Evolutionary conservation across 2,797 vertebrate species (phyloP).

Genomic region (Poeciliopsis paucimaculata): DNA sequence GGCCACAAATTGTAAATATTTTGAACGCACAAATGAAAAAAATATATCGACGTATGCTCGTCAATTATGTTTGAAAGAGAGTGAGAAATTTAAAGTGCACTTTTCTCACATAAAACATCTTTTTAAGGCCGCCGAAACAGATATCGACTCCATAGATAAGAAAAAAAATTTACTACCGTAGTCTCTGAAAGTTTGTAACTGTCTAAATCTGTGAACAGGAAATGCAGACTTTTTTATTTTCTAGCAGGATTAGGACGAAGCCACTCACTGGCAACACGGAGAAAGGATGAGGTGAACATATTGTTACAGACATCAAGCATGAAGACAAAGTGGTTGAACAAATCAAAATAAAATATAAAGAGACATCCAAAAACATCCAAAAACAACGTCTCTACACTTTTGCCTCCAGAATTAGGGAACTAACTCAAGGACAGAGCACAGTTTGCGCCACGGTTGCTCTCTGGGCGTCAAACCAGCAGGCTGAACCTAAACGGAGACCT

Average conservation of each 20-base stretch:
- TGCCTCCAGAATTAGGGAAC: not conserved
- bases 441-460: conserved; percentile 30
- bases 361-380: not conserved
- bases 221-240: not conserved
- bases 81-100: not conserved
- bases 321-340: not conserved
- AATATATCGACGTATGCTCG: not conserved
- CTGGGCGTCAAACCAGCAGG: conserved; percentile 10
- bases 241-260: not conserved
- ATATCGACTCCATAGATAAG: not conserved
- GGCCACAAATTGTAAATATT: not conserved
- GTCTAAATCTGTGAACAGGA: not conserved
- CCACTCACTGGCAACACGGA: not conserved
- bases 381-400: not conserved
- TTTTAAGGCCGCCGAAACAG: not conserved
- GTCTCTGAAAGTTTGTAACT: not conserved
- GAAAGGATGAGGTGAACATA: not conserved
- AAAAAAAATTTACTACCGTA: too few relatives aligned
- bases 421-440: not conserved
- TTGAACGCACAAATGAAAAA: not conserved
- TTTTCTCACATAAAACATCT: not conserved
- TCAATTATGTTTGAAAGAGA: not conserved
- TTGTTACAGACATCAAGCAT: not conserved
- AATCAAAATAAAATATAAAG: not conserved
- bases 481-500: conserved; percentile 20